Percentiles rank a stretch among this genome's conserved stretches.
These are phyloP conservation scores for Phytoseiulus persimilis DNA, from an alignment of 2,888 invertebrate genomes.

Conservation along the genomic window DNA sequence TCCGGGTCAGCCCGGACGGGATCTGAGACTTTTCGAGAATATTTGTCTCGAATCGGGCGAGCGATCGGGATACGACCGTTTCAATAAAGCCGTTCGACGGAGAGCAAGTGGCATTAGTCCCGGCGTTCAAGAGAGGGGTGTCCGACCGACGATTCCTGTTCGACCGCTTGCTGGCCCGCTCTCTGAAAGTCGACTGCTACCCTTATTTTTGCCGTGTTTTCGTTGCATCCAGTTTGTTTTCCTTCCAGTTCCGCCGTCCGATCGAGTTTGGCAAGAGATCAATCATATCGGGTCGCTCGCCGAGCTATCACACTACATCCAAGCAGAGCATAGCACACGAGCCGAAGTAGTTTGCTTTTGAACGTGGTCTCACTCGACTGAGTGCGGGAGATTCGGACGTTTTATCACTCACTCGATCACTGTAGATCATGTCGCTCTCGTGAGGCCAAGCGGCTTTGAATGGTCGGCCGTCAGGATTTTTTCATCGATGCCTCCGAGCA, in stretches of 20 bases:
- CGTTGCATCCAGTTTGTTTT: not conserved
- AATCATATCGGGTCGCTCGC: not conserved
- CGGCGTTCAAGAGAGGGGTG: too few relatives aligned
- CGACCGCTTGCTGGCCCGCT: not conserved
- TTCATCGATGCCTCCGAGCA: not conserved
- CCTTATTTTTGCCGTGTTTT: not conserved
- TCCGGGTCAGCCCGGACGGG: too few relatives aligned
- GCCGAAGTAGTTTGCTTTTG: not conserved
- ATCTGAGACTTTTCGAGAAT: too few relatives aligned
- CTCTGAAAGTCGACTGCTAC: not conserved
- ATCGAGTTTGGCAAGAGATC: not conserved
- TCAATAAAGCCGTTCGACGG: too few relatives aligned
- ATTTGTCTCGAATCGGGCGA: too few relatives aligned
- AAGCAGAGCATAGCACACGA: not conserved
- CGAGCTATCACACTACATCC: not conserved
- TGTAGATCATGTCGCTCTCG: not conserved
- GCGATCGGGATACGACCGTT: too few relatives aligned
- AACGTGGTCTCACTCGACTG: not conserved
- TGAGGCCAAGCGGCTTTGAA: not conserved
- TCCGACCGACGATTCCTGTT: too few relatives aligned
- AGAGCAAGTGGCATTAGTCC: too few relatives aligned
- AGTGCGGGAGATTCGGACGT: not conserved
- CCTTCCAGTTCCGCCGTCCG: not conserved
- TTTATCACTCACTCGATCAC: not conserved
- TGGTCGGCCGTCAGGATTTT: not conserved